Percentiles rank a stretch among this genome's conserved stretches.
These are phyloP conservation scores for Trichonephila inaurata DNA, from an alignment of 1,140 invertebrate genomes.

Conservation along the genomic window DNA sequence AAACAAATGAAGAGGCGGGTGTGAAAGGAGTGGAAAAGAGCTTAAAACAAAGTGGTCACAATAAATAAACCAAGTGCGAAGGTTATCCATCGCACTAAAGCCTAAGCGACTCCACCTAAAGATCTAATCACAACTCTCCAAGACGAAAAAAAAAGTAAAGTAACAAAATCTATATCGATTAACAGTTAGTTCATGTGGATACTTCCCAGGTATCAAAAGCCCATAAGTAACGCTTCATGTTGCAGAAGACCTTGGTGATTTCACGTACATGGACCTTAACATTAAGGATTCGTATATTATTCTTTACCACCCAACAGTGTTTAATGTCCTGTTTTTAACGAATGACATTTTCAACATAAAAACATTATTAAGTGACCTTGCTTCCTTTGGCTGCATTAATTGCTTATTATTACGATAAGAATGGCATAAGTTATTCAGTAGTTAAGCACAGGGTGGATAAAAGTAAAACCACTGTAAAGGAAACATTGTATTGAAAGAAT, in stretches of 20 bases:
- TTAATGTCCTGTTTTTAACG: neutral
- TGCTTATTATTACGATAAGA: constrained; percentile 12
- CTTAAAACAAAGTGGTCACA: constrained; percentile 28
- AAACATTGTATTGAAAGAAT: neutral
- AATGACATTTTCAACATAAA: neutral
- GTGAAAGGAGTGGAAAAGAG: constrained; percentile 12
- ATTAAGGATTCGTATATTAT: neutral
- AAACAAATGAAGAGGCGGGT: neutral
- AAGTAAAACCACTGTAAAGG: neutral
- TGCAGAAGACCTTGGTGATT: neutral
- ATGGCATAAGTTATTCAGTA: neutral
- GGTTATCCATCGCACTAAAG: constrained; percentile 30
- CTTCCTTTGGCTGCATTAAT: neutral
- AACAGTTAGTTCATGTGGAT: constrained; percentile 19
- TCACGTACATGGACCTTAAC: neutral
- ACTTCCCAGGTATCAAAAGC: neutral
- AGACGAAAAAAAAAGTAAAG: neutral
- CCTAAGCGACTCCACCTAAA: constrained; percentile 22
- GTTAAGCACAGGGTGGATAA: neutral
- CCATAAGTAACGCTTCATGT: neutral
- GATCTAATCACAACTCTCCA: neutral
- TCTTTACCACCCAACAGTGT: neutral
- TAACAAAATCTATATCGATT: constrained; percentile 26
- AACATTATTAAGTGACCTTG: neutral
- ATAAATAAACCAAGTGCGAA: constrained; percentile 43